These are phyloP conservation scores for Aphis gossypii DNA, from an alignment of 1,140 invertebrate genomes.

Conservation along the genomic window DNA sequence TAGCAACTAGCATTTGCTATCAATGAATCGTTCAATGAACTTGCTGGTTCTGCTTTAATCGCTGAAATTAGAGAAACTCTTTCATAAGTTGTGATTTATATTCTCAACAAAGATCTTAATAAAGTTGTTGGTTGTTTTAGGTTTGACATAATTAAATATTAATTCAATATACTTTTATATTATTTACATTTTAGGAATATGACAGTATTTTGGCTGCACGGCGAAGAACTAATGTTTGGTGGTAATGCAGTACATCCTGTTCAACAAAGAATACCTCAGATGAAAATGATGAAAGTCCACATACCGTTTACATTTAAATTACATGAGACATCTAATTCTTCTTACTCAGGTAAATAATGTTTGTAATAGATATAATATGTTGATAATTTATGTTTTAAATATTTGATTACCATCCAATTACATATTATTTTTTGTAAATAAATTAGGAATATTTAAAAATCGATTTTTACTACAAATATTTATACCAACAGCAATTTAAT, in stretches of 20 bases:
- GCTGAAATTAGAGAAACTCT: background rate
- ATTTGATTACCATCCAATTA: background rate
- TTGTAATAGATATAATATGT: background rate
- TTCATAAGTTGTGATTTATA: background rate
- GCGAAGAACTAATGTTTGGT: constrained; percentile 74
- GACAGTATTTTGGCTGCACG: constrained; percentile 76
- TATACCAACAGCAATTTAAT: background rate
- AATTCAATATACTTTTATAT: background rate
- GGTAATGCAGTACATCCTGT: constrained; percentile 66
- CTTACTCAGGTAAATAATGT: constrained; percentile 61
- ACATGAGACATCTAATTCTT: constrained; percentile 70
- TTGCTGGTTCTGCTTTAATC: background rate
- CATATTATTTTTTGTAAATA: background rate
- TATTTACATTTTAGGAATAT: constrained; percentile 70
- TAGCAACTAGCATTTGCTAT: background rate
- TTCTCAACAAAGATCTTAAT: background rate
- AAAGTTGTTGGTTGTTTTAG: background rate
- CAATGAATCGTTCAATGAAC: background rate
- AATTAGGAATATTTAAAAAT: background rate
- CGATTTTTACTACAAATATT: constrained; percentile 5
- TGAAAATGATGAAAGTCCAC: constrained; percentile 82
- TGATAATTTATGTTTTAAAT: background rate
- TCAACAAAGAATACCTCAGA: constrained; percentile 73
- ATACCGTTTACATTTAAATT: constrained; percentile 81
- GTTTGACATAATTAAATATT: background rate